Percentiles rank a stretch among this genome's conserved stretches.
Evolutionary conservation across 2,888 invertebrate genomes (phyloP).

Genomic region (Macropis europaea): DNA sequence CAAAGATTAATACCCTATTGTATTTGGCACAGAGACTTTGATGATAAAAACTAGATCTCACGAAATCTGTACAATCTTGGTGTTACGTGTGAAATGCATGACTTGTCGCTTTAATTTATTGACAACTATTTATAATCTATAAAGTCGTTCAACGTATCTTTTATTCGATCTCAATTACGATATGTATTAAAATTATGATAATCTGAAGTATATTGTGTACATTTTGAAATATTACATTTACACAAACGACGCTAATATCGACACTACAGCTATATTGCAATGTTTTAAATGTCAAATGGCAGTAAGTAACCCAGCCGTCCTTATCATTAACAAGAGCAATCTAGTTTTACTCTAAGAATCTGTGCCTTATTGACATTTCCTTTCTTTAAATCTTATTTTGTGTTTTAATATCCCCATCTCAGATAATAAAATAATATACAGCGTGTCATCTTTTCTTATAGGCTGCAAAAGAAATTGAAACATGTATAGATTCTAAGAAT

Average conservation of each 20-base stretch:
- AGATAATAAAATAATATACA: slow-evolving; percentile 30
- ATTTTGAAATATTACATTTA: slow-evolving; percentile 27
- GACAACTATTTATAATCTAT: slow-evolving; percentile 33
- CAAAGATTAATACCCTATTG: slow-evolving; percentile 29
- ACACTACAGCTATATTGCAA: slow-evolving; percentile 26
- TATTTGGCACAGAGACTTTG: slow-evolving; percentile 61
- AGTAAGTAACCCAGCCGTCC: slow-evolving; percentile 53
- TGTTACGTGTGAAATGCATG: slow-evolving; percentile 12
- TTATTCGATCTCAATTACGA: slow-evolving; percentile 50
- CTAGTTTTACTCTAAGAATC: slow-evolving; percentile 64
- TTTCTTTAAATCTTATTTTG: slow-evolving; percentile 4
- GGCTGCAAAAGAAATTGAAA: slow-evolving; percentile 51
- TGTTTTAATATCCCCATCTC: slow-evolving; percentile 10
- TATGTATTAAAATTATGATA: slow-evolving; percentile 64
- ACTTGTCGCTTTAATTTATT: slow-evolving; percentile 25
- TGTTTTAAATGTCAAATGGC: slow-evolving; percentile 58
- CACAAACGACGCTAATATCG: slow-evolving; percentile 27
- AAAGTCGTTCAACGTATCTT: slow-evolving; percentile 13
- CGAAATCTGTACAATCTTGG: slow-evolving; percentile 31
- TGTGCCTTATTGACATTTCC: slow-evolving; percentile 43
- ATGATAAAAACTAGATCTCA: slow-evolving; percentile 60
- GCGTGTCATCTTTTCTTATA: slow-evolving; percentile 47
- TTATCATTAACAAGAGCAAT: slow-evolving; percentile 35
- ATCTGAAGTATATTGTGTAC: slow-evolving; percentile 27
- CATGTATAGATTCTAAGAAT: slow-evolving; percentile 43